Evolutionary conservation across 2,888 invertebrate species (phyloP), one percentile per base, ranked within the genome.

Genomic region (Drosophila quasianomalipes): DNA sequence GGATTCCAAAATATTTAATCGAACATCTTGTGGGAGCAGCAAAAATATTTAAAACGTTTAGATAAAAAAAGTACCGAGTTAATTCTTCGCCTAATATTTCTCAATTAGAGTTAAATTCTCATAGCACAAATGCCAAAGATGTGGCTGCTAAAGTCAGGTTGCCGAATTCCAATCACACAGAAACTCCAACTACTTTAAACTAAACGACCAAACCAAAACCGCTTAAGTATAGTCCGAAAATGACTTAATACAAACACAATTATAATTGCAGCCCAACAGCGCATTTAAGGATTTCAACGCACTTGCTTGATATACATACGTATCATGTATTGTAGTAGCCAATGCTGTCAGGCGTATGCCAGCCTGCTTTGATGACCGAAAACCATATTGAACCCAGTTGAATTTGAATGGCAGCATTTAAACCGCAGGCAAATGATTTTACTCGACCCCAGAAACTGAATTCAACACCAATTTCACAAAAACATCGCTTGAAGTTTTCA

Each of bases 401-500:
- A 76, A 76, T 70, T 79, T 79, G 44, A 82, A 71, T 64, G 72
- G 70, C 62, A 53, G 68, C 64, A 74, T 66, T 76, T 65, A 73
- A 81, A 75, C 79, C 79, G 68, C 65, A 70, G 67, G 72, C 69
- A 79, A 86, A 82, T 82, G 76, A 81, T 79, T 63, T 81, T 74
- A 64, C 30, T 70, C 74, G 71, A 66, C 63, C 68, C 16, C 68
- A 78, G 22, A 70, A 70, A 82, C 69, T 58, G 73, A 82, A 71
- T 66, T 78, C 65, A 60, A 65, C 83, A 70, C 74, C 66, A 76
- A 78, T 75, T 79, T 76, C 60, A 54, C 37, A 51, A 79, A 76
- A 52, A 33, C 71, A 74, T 70, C 60, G 57, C 73, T 61, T 51
- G 41, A 73, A 76, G 69, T 70, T 65, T 52, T n/a, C 61, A 54